These are phyloP conservation scores for Hartigia nigra DNA, from an alignment of 2,888 invertebrate species.

Conservation along the genomic window DNA sequence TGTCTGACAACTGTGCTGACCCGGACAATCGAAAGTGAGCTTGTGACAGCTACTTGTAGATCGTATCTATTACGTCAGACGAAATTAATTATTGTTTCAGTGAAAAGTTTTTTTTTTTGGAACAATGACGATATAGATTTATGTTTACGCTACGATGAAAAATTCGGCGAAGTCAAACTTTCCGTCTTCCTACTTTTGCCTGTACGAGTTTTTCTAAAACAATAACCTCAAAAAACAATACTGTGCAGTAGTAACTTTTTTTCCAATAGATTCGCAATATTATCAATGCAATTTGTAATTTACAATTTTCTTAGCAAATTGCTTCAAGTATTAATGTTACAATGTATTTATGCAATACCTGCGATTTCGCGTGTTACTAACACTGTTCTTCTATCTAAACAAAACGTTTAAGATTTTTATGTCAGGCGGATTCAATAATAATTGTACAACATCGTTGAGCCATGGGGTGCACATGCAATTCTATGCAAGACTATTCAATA, in stretches of 20 bases:
- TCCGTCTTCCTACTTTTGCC: background rate
- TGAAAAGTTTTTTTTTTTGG: background rate
- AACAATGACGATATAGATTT: background rate
- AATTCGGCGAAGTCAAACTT: background rate
- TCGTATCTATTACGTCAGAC: background rate
- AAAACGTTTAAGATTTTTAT: background rate
- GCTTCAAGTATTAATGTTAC: background rate
- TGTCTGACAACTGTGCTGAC: background rate
- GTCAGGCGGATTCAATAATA: background rate
- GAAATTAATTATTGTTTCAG: background rate
- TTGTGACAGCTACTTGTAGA: background rate
- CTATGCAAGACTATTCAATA: background rate
- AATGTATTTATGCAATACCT: background rate
- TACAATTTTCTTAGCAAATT: background rate
- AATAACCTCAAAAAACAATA: background rate
- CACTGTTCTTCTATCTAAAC: background rate
- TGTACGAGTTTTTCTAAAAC: background rate
- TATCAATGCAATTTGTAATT: background rate
- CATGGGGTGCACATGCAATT: background rate
- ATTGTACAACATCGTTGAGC: background rate
- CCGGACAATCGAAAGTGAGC: background rate
- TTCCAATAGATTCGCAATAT: background rate
- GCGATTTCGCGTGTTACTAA: background rate
- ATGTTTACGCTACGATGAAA: too few relatives aligned
- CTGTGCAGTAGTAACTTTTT: background rate